phyloP scores from a whole-genome alignment of 2,113 vertebrate genomes.

The Bubo blakistoni region DNA sequence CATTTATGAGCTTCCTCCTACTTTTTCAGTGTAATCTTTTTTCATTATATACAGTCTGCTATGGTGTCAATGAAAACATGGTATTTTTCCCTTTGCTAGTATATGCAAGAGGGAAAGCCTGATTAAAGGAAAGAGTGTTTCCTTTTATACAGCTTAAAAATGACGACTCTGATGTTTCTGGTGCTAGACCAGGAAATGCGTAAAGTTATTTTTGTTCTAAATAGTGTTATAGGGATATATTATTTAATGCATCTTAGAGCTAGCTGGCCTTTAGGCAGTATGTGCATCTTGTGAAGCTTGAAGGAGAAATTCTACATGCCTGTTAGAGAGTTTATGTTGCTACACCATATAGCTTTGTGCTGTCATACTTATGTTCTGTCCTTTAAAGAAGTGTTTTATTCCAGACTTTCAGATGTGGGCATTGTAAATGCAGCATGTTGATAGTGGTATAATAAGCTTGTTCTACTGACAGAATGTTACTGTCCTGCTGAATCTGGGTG shows the following conservation, averaged over 20 bases:
- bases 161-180: neutral
- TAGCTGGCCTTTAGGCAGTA: neutral
- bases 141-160: neutral
- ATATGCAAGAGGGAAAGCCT: neutral
- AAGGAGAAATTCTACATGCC: neutral
- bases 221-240: neutral
- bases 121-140: neutral
- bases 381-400: neutral
- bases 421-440: neutral
- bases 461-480: neutral
- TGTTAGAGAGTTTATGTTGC: too few relatives aligned
- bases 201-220: neutral
- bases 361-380: neutral
- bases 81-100: neutral
- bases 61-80: neutral
- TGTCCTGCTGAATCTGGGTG: neutral
- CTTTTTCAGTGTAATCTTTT: neutral
- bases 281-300: neutral
- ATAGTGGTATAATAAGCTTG: neutral
- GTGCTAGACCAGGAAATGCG: neutral
- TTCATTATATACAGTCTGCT: neutral
- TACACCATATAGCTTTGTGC: neutral
- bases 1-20: neutral
- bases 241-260: neutral
- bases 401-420: fast-evolving